Percentiles rank a stretch among this genome's conserved stretches.
These are phyloP conservation scores for Harpegnathos saltator DNA, from an alignment of 1,140 invertebrate species.

Conservation along the genomic window DNA sequence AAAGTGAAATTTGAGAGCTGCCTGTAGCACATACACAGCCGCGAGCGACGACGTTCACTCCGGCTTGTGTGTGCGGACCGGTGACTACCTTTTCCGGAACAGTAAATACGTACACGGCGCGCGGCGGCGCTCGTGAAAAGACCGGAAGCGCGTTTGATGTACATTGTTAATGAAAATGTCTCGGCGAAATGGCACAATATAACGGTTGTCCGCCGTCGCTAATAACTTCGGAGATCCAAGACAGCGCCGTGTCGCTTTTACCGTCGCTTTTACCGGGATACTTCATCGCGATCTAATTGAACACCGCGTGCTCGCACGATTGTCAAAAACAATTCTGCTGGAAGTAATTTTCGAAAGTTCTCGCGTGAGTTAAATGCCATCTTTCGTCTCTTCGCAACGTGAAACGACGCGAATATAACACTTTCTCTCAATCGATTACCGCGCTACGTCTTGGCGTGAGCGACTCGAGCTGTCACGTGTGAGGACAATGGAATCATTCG, in stretches of 20 bases:
- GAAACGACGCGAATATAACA: no score
- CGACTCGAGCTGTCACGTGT: background rate
- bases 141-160: constrained; percentile 22
- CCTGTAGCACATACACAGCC: background rate
- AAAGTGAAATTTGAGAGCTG: background rate
- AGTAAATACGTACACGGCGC: background rate
- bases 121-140: background rate
- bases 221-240: constrained; percentile 44
- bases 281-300: constrained; percentile 35
- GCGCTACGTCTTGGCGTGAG: background rate
- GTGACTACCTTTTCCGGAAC: no score
- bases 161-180: constrained; percentile 50
- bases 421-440: constrained; percentile 23
- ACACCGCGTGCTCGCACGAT: background rate
- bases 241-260: constrained; percentile 20
- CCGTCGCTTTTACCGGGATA: constrained; percentile 4
- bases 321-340: constrained; percentile 44
- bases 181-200: constrained; percentile 7
- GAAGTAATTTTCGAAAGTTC: constrained; percentile 6
- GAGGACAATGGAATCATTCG: background rate
- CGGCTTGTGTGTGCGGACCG: background rate
- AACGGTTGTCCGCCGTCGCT: background rate
- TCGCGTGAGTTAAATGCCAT: background rate
- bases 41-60: background rate
- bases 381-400: constrained; percentile 5